These are phyloP conservation scores for Ophthalmolycus amberensis DNA, from an alignment of 2,113 vertebrate species.

Conservation along the genomic window DNA sequence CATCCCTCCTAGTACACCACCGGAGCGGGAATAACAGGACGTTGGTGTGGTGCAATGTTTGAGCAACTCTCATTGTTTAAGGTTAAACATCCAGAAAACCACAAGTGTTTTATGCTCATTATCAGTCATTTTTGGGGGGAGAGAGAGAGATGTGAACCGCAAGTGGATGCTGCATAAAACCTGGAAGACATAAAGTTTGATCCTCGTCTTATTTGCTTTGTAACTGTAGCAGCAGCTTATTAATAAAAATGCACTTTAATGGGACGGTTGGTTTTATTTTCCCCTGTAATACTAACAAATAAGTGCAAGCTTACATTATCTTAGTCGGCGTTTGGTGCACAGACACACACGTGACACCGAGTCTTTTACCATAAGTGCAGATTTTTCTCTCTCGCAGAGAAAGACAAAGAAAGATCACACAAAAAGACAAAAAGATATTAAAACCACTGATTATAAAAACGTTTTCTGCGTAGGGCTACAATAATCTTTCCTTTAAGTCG, in stretches of 20 bases:
- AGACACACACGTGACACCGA: slow-evolving; percentile 32
- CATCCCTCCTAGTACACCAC: slow-evolving; percentile 37
- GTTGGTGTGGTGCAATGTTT: slow-evolving; percentile 29
- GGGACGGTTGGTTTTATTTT: slow-evolving; percentile 11
- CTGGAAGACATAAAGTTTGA: slow-evolving; percentile 30
- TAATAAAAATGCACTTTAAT: slow-evolving; percentile 45
- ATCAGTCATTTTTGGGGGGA: slow-evolving; percentile 17
- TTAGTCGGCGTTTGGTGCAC: slow-evolving; percentile 2
- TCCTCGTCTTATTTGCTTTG: slow-evolving; percentile 30
- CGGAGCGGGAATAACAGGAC: slow-evolving; percentile 62
- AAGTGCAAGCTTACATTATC: slow-evolving; percentile 35
- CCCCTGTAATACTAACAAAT: slow-evolving; percentile 39
- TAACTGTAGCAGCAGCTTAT: slow-evolving; percentile 37
- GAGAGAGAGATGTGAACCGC: slow-evolving; percentile 22
- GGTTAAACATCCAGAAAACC: slow-evolving; percentile 43
- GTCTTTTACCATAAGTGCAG: slow-evolving; percentile 53
- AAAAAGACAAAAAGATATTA: slow-evolving; percentile 23
- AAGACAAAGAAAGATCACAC: slow-evolving; percentile 35
- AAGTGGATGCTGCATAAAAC: slow-evolving; percentile 22
- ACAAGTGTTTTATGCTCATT: slow-evolving; percentile 24
- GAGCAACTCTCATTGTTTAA: slow-evolving; percentile 49
- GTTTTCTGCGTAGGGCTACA: slow-evolving; percentile 25
- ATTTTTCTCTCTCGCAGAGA: slow-evolving; percentile 40
- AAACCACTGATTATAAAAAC: slow-evolving; percentile 38
- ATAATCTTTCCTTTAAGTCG: slow-evolving; percentile 23